A percentile compares a stretch with the other conserved stretches of the same genome.
These are phyloP conservation scores for Agrotis exclamationis DNA, from an alignment of 2,888 invertebrate genomes.

Conservation along the genomic window DNA sequence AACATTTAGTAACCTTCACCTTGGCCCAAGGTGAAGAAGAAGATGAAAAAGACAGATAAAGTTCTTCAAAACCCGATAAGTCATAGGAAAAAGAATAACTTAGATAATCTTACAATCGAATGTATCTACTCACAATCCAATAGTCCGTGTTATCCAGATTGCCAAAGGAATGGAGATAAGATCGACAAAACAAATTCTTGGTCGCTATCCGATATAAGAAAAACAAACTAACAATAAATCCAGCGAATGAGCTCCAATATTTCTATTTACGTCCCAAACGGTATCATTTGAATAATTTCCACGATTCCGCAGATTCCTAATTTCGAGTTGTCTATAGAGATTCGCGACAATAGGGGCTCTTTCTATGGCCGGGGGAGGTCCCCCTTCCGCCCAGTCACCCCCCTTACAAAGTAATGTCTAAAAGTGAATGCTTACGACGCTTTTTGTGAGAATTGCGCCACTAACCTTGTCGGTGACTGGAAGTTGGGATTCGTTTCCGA, in stretches of 20 bases:
- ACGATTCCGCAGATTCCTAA: conserved; percentile 68
- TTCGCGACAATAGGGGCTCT: conserved; percentile 72
- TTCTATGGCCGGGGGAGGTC: conserved; percentile 58
- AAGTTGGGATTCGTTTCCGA: conserved; percentile 54
- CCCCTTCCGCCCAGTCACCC: conserved; percentile 14
- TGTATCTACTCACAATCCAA: conserved; percentile 33
- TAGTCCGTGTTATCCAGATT: conserved; percentile 37
- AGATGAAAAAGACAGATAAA: not conserved
- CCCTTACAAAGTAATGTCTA: conserved; percentile 58
- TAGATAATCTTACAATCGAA: conserved; percentile 38
- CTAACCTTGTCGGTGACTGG: conserved; percentile 60
- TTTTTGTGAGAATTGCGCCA: conserved; percentile 57
- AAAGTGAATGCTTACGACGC: conserved; percentile 63
- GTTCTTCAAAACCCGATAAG: not conserved
- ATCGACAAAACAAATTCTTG: conserved; percentile 47
- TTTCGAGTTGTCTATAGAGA: conserved; percentile 71
- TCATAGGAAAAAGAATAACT: not conserved
- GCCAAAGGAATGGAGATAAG: conserved; percentile 42
- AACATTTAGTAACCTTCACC: too few relatives aligned
- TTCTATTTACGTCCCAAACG: conserved; percentile 61
- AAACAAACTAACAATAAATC: conserved; percentile 64
- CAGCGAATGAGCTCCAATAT: conserved; percentile 57
- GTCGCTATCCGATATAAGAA: conserved; percentile 53
- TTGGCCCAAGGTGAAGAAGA: too few relatives aligned
- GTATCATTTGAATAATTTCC: conserved; percentile 68